Conservation (phyloP, 2,113 vertebrate species). For the Elaphurus davidianus region DNA sequence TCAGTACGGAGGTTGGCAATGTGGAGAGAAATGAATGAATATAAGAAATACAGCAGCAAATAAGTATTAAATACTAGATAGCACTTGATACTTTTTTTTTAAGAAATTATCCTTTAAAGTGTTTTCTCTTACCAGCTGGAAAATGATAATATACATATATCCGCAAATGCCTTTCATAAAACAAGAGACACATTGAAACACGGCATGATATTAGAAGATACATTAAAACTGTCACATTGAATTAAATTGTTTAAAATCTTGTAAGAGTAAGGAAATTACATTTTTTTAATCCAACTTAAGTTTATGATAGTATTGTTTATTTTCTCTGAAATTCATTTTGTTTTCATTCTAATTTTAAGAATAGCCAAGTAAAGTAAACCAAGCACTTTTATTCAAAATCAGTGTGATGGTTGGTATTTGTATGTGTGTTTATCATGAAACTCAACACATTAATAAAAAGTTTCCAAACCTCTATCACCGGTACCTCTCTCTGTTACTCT, state of each 20-base stretch:
- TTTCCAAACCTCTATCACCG: neutral
- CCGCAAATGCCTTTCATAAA: neutral
- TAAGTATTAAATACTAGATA: neutral
- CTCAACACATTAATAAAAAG: neutral
- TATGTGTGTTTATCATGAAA: neutral
- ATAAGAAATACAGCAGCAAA: neutral
- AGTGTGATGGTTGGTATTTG: neutral
- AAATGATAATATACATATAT: neutral
- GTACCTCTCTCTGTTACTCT: neutral
- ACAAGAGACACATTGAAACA: neutral
- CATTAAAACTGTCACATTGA: neutral
- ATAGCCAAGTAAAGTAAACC: neutral
- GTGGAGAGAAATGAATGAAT: neutral
- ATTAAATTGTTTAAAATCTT: neutral
- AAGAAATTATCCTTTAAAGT: neutral
- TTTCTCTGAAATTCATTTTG: neutral
- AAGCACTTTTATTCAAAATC: neutral
- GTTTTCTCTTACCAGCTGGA: neutral
- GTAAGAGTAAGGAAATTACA: neutral
- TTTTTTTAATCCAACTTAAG: neutral
- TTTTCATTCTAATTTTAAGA: conserved; percentile 6
- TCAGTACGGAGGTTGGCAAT: neutral
- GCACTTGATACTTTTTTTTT: neutral
- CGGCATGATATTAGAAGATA: neutral
- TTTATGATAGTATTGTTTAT: neutral